Percentiles rank a stretch among this genome's conserved stretches.
Conservation (phyloP, 2,797 vertebrate species). For the Miichthys miiuy region DNA sequence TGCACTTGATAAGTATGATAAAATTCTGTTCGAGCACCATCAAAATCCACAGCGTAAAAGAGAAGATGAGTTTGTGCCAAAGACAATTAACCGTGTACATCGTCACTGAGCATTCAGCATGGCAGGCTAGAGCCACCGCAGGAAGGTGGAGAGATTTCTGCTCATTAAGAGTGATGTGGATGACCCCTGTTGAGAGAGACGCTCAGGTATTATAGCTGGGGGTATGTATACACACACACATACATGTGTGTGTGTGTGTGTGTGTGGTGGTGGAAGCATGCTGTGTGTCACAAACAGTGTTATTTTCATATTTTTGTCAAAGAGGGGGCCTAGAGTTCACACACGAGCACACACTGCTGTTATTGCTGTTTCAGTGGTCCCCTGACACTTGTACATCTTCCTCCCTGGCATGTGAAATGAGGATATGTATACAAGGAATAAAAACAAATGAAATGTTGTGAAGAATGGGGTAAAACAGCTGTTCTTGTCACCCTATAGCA, state of each 20-base stretch:
- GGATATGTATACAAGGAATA: conserved; percentile 62
- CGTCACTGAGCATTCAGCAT: conserved; percentile 59
- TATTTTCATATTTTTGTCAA: conserved; percentile 78
- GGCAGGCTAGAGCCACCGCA: conserved; percentile 49
- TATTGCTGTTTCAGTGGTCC: conserved; percentile 77
- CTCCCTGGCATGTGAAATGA: conserved; percentile 64
- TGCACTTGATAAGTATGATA: not conserved
- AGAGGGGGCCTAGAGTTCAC: conserved; percentile 67
- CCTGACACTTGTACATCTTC: conserved; percentile 73
- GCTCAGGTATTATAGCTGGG: conserved; percentile 79
- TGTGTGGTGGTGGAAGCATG: conserved; percentile 63
- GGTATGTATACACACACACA: conserved; percentile 50
- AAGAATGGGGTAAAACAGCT: conserved; percentile 63
- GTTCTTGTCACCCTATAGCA: conserved; percentile 51
- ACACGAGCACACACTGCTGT: conserved; percentile 69
- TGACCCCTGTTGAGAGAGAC: conserved; percentile 75
- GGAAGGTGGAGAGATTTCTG: conserved; percentile 62
- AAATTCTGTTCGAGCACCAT: conserved; percentile 21
- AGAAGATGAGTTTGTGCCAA: conserved; percentile 11
- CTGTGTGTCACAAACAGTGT: conserved; percentile 74
- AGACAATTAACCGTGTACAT: conserved; percentile 56
- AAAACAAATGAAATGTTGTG: conserved; percentile 68
- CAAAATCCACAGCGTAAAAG: conserved; percentile 23
- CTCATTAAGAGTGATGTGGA: conserved; percentile 76
- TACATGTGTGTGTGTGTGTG: conserved; percentile 47